Percentiles rank a stretch among this genome's conserved stretches.
Conservation (phyloP, 2,797 vertebrate genomes). For the Xiphophorus birchmanni region DNA sequence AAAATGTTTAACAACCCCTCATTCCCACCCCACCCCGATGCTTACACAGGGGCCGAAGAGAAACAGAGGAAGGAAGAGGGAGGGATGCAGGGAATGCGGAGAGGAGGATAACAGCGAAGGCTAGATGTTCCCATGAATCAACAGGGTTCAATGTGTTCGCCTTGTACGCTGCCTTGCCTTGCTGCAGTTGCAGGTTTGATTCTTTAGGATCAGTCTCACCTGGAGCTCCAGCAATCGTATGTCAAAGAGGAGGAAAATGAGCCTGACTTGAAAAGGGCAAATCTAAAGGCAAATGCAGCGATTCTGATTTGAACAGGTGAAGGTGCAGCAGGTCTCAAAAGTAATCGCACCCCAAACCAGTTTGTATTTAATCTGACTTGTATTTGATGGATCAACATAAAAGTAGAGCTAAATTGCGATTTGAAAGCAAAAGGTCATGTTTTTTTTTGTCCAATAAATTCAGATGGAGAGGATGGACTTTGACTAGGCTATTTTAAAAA, state of each 20-base stretch:
- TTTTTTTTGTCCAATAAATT: neutral
- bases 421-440: neutral
- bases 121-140: neutral
- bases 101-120: slow-evolving; percentile 8
- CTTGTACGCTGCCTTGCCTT: neutral
- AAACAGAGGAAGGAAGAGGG: slow-evolving; percentile 24
- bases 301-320: neutral
- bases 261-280: too few species aligned
- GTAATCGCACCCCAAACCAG: neutral
- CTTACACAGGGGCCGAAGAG: slow-evolving; percentile 76
- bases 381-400: neutral
- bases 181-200: slow-evolving; percentile 11
- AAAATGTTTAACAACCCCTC: slow-evolving; percentile 89
- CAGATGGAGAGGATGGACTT: neutral
- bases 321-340: neutral
- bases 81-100: slow-evolving; percentile 21
- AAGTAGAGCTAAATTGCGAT: neutral
- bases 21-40: slow-evolving; percentile 73
- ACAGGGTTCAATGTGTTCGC: slow-evolving; percentile 21
- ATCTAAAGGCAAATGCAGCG: neutral
- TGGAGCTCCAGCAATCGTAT: neutral
- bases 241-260: neutral
- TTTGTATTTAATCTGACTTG: neutral
- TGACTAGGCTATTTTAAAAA: neutral
- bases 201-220: slow-evolving; percentile 2